A percentile compares a stretch with the other conserved stretches of the same genome.
These are phyloP conservation scores for Menura novaehollandiae DNA, from an alignment of 2,113 vertebrate species.

Conservation along the genomic window DNA sequence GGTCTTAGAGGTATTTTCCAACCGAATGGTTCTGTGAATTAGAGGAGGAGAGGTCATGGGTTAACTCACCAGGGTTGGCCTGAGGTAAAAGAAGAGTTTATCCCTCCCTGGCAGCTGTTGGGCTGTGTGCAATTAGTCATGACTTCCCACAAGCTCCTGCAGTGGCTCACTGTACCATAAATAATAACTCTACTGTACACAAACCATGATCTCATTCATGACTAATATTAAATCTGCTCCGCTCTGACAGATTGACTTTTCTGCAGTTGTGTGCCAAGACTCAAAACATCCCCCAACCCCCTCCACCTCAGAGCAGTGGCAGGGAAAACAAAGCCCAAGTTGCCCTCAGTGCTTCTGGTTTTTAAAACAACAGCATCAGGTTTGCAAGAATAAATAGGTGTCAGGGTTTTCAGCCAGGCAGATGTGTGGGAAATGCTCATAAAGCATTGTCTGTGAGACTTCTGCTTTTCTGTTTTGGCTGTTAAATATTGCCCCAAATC, in stretches of 20 bases:
- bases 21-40: accelerated
- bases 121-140: neutral
- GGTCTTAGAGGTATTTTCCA: neutral
- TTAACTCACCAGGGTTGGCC: neutral
- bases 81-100: neutral
- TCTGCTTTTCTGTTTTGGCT: neutral
- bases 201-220: slow-evolving; percentile 24
- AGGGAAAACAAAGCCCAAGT: neutral
- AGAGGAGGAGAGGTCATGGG: neutral
- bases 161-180: neutral
- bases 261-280: neutral
- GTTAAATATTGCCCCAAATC: neutral
- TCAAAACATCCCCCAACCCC: neutral
- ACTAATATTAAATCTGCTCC: neutral
- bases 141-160: neutral
- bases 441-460: neutral
- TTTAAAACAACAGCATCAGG: neutral
- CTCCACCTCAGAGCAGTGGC: neutral
- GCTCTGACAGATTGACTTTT: neutral
- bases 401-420: too few relatives aligned
- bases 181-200: slow-evolving; percentile 33
- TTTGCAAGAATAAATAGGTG: neutral
- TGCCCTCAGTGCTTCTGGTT: neutral
- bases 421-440: neutral
- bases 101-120: neutral